A percentile compares a stretch with the other conserved stretches of the same genome.
Evolutionary conservation across 2,888 invertebrate species (phyloP).

Genomic region (Ptychoptera albimana): DNA sequence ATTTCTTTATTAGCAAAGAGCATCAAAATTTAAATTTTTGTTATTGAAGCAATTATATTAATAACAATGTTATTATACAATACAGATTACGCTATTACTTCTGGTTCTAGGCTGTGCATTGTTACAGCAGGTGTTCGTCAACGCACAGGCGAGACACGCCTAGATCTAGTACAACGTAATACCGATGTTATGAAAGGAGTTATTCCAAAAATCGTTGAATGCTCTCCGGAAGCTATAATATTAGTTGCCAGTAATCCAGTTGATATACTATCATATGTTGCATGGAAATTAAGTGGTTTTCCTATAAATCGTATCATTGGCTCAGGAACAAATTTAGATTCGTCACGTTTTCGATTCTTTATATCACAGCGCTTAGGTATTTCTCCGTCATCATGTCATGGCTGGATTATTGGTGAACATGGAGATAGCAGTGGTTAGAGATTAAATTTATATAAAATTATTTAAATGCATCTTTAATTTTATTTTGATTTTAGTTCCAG

Average conservation of each 20-base stretch:
- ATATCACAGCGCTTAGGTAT: slow-evolving; percentile 60
- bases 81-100: slow-evolving; percentile 52
- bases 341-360: slow-evolving; percentile 69
- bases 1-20: slow-evolving; percentile 13
- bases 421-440: slow-evolving; percentile 72
- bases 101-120: slow-evolving; percentile 59
- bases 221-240: slow-evolving; percentile 67
- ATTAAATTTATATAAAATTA: too few relatives aligned
- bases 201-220: slow-evolving; percentile 39
- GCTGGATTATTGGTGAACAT: slow-evolving; percentile 82
- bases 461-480: too few relatives aligned
- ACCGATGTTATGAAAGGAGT: slow-evolving; percentile 65
- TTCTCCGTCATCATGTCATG: slow-evolving; percentile 63
- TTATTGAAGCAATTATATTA: neutral
- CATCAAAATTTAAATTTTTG: slow-evolving; percentile 28
- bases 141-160: slow-evolving; percentile 58
- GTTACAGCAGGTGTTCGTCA: slow-evolving; percentile 77
- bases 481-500: too few relatives aligned
- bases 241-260: slow-evolving; percentile 77
- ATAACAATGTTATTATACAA: slow-evolving; percentile 3
- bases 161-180: slow-evolving; percentile 67
- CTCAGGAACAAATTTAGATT: slow-evolving; percentile 79
- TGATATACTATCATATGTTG: slow-evolving; percentile 72
- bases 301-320: slow-evolving; percentile 72
- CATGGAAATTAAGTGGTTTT: slow-evolving; percentile 75